phyloP scores from a whole-genome alignment of 2,888 invertebrate genomes.

The Lepidochrysops patricia region DNA sequence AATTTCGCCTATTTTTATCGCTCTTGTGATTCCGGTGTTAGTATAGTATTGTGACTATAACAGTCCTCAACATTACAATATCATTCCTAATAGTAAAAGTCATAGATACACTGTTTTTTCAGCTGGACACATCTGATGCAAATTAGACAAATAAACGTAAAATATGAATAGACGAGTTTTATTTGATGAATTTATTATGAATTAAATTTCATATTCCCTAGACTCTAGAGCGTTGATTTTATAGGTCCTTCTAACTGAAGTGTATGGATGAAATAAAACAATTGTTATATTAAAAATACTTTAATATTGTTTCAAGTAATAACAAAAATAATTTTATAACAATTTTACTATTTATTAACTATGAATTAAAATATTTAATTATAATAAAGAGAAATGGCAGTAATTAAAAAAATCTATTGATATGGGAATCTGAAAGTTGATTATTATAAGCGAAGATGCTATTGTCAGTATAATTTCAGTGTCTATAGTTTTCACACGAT shows the following conservation, averaged over 20 bases:
- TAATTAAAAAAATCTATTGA: background rate
- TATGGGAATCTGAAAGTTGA: no score
- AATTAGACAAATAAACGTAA: background rate
- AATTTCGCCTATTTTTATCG: background rate
- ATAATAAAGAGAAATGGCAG: no score
- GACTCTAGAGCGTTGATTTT: no score
- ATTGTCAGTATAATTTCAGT: no score
- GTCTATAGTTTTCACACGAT: no score
- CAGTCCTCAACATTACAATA: background rate
- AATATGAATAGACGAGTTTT: background rate
- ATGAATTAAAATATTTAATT: background rate
- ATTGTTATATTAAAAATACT: background rate
- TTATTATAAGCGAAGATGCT: no score
- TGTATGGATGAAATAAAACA: background rate
- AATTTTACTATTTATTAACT: background rate
- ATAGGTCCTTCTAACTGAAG: no score
- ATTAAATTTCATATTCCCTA: no score
- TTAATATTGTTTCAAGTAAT: background rate
- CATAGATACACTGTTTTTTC: background rate
- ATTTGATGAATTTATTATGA: no score
- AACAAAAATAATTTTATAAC: background rate
- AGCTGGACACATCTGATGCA: background rate
- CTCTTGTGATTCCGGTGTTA: background rate
- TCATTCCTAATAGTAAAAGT: background rate
- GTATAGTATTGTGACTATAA: background rate